These are phyloP conservation scores for Epinephelus lanceolatus DNA, from an alignment of 2,113 vertebrate species.

Conservation along the genomic window DNA sequence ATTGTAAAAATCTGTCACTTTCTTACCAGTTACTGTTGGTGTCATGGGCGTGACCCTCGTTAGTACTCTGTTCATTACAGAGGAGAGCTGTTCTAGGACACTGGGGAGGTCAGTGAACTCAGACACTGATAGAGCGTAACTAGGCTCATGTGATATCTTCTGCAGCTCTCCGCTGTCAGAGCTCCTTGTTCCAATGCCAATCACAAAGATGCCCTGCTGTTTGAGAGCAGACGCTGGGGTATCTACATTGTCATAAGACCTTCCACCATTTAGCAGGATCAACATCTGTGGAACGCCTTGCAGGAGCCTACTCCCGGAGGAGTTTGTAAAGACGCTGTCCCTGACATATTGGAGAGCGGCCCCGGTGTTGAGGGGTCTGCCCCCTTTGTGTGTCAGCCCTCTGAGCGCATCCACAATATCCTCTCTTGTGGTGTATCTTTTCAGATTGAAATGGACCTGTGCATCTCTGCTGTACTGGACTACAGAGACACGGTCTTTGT, in stretches of 20 bases:
- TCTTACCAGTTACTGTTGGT: no score
- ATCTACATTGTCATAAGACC: conserved; percentile 71
- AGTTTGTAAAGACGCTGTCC: conserved; percentile 83
- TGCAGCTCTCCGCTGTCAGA: conserved; percentile 32
- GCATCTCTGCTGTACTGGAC: conserved; percentile 69
- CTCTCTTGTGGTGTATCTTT: conserved; percentile 48
- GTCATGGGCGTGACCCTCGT: no score
- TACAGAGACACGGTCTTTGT: conserved; percentile 40
- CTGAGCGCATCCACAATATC: conserved; percentile 51
- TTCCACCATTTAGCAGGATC: conserved; percentile 67
- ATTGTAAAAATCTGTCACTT: no score
- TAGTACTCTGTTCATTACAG: conserved; percentile 1
- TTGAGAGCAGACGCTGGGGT: conserved; percentile 62
- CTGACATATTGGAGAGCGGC: conserved; percentile 81
- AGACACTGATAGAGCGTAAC: neutral
- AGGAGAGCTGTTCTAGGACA: conserved; percentile 9
- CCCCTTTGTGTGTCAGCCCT: conserved; percentile 57
- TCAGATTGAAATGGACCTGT: conserved; percentile 63
- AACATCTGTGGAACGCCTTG: conserved; percentile 87
- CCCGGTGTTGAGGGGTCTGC: conserved; percentile 85
- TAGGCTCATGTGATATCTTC: neutral
- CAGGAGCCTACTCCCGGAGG: conserved; percentile 82
- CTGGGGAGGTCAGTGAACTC: conserved; percentile 9
- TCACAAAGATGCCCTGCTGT: conserved; percentile 57
- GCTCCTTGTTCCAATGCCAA: conserved; percentile 53